Evolutionary conservation across 2,113 vertebrate species (phyloP).

Genomic region (Collichthys lucidus): DNA sequence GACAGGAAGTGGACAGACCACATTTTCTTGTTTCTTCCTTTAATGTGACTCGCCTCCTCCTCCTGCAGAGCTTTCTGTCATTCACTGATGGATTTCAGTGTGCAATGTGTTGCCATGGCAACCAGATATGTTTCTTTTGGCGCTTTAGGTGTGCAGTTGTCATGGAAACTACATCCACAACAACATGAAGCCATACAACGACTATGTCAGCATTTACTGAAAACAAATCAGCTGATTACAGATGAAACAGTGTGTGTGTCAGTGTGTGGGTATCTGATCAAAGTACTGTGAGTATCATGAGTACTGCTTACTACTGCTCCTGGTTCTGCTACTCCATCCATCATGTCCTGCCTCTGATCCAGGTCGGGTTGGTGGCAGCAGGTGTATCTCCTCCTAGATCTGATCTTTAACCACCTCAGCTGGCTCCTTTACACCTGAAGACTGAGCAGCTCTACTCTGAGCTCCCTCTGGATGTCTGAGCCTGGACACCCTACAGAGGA

Average conservation of each 20-base stretch:
- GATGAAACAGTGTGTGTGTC: not conserved
- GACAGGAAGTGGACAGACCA: not conserved
- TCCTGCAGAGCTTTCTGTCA: constrained; percentile 21
- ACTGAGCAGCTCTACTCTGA: too few species aligned
- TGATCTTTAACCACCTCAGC: too few species aligned
- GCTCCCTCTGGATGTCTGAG: too few species aligned
- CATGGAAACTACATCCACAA: constrained; percentile 44
- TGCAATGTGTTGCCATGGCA: constrained; percentile 53
- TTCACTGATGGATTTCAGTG: constrained; percentile 35
- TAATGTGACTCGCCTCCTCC: constrained; percentile 3
- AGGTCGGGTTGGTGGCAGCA: too few species aligned
- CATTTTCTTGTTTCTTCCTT: not conserved
- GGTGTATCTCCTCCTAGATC: too few species aligned
- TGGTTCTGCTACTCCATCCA: too few species aligned
- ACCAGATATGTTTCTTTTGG: constrained; percentile 19
- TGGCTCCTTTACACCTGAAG: too few species aligned
- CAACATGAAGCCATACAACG: not conserved
- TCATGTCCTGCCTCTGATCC: too few species aligned
- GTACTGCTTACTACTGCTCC: not conserved
- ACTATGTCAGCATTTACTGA: not conserved
- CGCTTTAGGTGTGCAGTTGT: constrained; percentile 50
- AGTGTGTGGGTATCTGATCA: not conserved
- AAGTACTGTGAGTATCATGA: not conserved
- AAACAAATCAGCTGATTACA: not conserved
- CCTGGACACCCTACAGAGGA: too few species aligned